Conservation (phyloP, 2,888 invertebrate genomes). For the Apamea anceps region DNA sequence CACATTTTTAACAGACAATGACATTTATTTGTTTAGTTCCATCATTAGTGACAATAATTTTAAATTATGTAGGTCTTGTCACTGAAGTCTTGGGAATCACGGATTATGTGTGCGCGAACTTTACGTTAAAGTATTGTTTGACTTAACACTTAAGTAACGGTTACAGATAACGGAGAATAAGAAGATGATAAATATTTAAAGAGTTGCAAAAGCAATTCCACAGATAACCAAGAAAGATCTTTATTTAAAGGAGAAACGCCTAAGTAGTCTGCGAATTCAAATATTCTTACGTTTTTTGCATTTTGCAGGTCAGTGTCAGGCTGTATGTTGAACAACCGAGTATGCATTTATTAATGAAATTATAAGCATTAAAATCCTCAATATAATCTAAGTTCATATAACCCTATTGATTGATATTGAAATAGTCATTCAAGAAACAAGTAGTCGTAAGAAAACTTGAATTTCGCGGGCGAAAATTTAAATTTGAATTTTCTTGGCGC, state of each 20-base stretch:
- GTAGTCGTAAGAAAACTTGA: not conserved
- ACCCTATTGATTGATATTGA: not conserved
- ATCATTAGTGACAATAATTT: slow-evolving; percentile 60
- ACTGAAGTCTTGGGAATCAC: slow-evolving; percentile 46
- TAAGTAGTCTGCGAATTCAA: not conserved
- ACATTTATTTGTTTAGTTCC: slow-evolving; percentile 58
- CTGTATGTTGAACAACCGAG: not conserved
- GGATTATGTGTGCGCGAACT: slow-evolving; percentile 30
- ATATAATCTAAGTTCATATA: not conserved
- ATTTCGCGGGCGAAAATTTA: not conserved
- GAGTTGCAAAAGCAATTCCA: slow-evolving; percentile 37
- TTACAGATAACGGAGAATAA: slow-evolving; percentile 36
- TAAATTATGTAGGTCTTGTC: slow-evolving; percentile 60
- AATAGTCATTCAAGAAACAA: not conserved
- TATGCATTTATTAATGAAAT: not conserved
- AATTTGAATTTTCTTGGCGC: not conserved
- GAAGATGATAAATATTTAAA: slow-evolving; percentile 32
- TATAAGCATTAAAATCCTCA: not conserved
- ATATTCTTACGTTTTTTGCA: not conserved
- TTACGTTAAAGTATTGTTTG: slow-evolving; percentile 42
- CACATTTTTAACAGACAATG: slow-evolving; percentile 64
- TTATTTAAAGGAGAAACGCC: not conserved
- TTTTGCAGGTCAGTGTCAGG: not conserved
- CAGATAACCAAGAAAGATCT: slow-evolving; percentile 42
- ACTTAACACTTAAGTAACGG: slow-evolving; percentile 42